Evolutionary conservation across 2,797 vertebrate species (phyloP).

Genomic region (Cirrhinus mrigala): DNA sequence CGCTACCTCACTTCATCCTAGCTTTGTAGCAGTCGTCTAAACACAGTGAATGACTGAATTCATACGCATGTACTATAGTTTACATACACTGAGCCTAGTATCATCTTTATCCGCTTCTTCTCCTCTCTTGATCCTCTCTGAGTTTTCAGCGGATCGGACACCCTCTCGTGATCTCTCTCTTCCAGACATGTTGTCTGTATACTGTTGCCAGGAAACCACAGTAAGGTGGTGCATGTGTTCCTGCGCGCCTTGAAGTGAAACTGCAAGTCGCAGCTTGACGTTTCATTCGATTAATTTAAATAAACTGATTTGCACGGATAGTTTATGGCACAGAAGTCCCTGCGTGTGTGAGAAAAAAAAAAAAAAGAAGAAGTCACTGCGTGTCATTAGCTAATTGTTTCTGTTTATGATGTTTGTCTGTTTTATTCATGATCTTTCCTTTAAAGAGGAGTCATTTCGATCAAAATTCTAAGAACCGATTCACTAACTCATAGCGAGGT

Average conservation of each 20-base stretch:
- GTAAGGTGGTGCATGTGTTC: slow-evolving; percentile 8
- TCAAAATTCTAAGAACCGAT: too few species aligned
- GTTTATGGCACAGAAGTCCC: too few species aligned
- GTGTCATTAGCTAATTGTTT: too few species aligned
- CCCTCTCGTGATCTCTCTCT: slow-evolving; percentile 27
- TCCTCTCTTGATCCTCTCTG: slow-evolving; percentile 6
- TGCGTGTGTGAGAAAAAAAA: too few species aligned
- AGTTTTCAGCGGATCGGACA: slow-evolving; percentile 9
- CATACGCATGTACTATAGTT: neutral
- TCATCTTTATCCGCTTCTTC: slow-evolving; percentile 19
- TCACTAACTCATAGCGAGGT: too few species aligned
- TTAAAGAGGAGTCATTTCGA: too few species aligned
- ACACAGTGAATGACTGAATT: neutral
- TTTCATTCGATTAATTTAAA: neutral
- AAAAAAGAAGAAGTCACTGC: too few species aligned
- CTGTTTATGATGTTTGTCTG: neutral
- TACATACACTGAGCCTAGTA: slow-evolving; percentile 16
- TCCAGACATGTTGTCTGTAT: slow-evolving; percentile 53
- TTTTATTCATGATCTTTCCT: neutral
- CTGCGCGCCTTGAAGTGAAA: neutral
- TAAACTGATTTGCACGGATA: neutral
- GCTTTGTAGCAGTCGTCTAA: neutral
- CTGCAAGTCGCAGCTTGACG: neutral
- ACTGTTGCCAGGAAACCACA: slow-evolving; percentile 55
- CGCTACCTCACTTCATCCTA: neutral